phyloP scores from a whole-genome alignment of 2,888 invertebrate genomes.

The Actias luna region DNA sequence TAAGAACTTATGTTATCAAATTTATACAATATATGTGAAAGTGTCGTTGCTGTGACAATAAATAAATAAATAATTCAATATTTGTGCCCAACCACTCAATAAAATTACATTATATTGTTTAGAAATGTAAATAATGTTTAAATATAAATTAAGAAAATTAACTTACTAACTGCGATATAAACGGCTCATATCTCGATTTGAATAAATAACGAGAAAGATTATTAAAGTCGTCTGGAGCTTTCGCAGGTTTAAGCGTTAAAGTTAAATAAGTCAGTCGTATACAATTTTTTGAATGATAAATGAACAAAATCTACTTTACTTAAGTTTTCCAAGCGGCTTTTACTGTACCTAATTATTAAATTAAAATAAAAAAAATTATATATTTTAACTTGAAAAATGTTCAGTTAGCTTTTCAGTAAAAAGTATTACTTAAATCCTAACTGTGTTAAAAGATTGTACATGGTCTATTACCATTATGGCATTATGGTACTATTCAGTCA shows the following conservation, averaged over 20 bases:
- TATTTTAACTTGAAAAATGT: background rate
- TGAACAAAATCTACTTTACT: conserved; percentile 31
- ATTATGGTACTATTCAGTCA: no score
- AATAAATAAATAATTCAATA: no score
- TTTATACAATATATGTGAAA: no score
- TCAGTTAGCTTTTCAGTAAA: background rate
- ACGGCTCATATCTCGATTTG: conserved; percentile 22
- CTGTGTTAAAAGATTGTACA: no score
- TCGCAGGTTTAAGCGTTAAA: conserved; percentile 31
- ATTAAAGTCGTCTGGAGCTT: conserved; percentile 23
- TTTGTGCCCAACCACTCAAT: background rate
- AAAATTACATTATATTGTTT: background rate
- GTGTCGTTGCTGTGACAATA: no score
- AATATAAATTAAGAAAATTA: background rate
- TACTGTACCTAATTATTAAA: background rate
- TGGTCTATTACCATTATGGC: no score
- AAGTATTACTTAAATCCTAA: background rate
- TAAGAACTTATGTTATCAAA: no score
- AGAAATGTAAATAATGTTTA: background rate
- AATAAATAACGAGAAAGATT: conserved; percentile 22
- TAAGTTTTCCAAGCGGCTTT: conserved; percentile 5
- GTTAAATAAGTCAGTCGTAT: conserved; percentile 37
- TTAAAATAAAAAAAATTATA: background rate
- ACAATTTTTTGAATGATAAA: conserved; percentile 37
- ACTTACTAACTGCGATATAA: background rate